Percentiles rank a stretch among this genome's conserved stretches.
These are phyloP conservation scores for Sus scrofa DNA, from an alignment of 2,113 vertebrate genomes.

Conservation along the genomic window DNA sequence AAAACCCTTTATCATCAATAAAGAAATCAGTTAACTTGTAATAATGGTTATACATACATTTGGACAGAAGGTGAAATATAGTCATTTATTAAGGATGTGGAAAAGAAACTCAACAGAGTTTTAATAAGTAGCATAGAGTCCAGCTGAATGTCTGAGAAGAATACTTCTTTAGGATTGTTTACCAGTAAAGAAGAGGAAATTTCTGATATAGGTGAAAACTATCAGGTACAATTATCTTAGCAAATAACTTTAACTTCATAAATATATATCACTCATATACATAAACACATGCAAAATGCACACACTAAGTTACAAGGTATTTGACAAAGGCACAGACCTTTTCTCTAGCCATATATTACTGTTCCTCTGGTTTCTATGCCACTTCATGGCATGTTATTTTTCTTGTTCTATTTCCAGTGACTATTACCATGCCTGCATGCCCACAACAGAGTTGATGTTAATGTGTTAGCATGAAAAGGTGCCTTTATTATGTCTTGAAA, in stretches of 20 bases:
- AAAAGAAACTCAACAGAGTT: not conserved
- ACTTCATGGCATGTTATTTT: not conserved
- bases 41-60: not conserved
- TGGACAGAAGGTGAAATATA: not conserved
- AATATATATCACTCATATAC: not conserved
- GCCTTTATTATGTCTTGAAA: not conserved
- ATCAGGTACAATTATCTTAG: not conserved
- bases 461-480: not conserved
- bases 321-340: not conserved
- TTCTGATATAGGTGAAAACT: not conserved
- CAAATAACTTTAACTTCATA: not conserved
- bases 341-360: not conserved
- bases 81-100: not conserved
- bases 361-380: not conserved
- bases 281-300: not conserved
- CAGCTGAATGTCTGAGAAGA: not conserved
- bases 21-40: not conserved
- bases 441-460: not conserved
- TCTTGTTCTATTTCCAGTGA: not conserved
- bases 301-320: not conserved
- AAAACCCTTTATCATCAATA: not conserved
- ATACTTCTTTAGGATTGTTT: not conserved
- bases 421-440: not conserved
- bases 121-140: not conserved
- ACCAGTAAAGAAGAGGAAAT: not conserved